Conservation (phyloP, 2,113 vertebrate genomes). For the Accipiter cooperii region DNA sequence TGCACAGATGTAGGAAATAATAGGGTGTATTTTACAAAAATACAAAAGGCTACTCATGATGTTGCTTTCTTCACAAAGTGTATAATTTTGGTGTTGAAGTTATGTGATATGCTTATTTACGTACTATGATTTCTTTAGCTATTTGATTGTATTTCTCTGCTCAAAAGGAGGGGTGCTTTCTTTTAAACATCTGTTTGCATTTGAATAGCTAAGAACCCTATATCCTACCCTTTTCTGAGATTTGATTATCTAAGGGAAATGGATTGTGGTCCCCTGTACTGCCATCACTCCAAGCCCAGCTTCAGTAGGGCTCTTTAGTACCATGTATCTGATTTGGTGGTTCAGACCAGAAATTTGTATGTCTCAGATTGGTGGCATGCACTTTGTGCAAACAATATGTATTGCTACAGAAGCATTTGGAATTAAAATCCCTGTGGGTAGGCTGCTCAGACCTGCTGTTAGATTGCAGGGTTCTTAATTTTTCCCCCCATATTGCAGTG, state of each 20-base stretch:
- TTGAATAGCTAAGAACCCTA: not conserved
- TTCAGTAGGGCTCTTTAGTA: not conserved
- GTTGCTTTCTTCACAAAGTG: not conserved
- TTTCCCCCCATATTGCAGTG: not conserved
- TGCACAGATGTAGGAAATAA: not conserved
- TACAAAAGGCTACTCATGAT: not conserved
- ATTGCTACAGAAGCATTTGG: not conserved
- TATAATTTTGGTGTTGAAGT: not conserved
- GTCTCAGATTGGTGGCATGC: not conserved
- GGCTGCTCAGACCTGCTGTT: not conserved
- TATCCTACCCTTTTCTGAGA: not conserved
- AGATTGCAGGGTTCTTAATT: not conserved
- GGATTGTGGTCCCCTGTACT: not conserved
- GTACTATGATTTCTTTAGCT: not conserved
- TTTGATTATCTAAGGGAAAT: not conserved
- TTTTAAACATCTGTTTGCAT: not conserved
- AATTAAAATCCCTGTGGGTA: not conserved
- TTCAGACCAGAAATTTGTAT: not conserved
- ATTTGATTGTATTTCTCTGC: not conserved
- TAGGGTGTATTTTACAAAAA: not conserved
- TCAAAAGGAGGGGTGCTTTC: not conserved
- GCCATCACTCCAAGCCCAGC: not conserved
- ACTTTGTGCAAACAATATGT: not conserved
- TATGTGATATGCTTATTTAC: not conserved
- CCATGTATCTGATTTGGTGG: not conserved